A percentile compares a stretch with the other conserved stretches of the same genome.
phyloP scores from a whole-genome alignment of 2,113 vertebrate species.

The Labeo rohita region DNA sequence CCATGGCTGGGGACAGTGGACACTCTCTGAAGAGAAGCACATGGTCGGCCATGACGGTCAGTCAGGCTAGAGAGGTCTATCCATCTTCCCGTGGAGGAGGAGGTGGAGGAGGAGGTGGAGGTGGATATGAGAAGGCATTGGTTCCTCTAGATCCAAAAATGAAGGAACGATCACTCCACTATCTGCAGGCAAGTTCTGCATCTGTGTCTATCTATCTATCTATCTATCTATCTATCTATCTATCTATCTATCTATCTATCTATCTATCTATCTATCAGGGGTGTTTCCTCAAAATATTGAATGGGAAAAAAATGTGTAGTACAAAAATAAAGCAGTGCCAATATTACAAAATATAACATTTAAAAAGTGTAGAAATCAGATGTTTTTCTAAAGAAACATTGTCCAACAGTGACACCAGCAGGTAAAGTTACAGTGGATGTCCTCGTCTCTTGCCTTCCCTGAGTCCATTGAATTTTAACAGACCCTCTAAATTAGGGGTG shows the following conservation, averaged over 20 bases:
- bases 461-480: too few species aligned
- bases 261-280: neutral
- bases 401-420: too few species aligned
- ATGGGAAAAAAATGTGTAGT: too few species aligned
- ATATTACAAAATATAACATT: too few species aligned
- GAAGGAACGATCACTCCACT: conserved; percentile 94
- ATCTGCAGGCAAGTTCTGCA: conserved; percentile 88
- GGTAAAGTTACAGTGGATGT: too few species aligned
- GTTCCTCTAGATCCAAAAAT: conserved; percentile 89
- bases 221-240: neutral
- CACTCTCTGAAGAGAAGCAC: conserved; percentile 95
- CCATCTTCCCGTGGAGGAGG: conserved; percentile 76
- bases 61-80: conserved; percentile 94
- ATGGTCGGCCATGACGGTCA: conserved; percentile 98
- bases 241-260: neutral
- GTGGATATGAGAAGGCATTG: conserved; percentile 86
- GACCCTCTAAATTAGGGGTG: too few species aligned
- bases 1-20: conserved; percentile 79
- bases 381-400: too few species aligned
- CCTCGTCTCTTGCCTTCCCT: too few species aligned
- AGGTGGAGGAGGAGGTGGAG: conserved; percentile 64
- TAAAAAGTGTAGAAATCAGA: too few species aligned
- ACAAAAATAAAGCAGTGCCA: too few species aligned
- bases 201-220: neutral
- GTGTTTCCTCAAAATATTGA: too few species aligned